Conservation (phyloP, 2,888 invertebrate genomes). For the Rhagium mordax region DNA sequence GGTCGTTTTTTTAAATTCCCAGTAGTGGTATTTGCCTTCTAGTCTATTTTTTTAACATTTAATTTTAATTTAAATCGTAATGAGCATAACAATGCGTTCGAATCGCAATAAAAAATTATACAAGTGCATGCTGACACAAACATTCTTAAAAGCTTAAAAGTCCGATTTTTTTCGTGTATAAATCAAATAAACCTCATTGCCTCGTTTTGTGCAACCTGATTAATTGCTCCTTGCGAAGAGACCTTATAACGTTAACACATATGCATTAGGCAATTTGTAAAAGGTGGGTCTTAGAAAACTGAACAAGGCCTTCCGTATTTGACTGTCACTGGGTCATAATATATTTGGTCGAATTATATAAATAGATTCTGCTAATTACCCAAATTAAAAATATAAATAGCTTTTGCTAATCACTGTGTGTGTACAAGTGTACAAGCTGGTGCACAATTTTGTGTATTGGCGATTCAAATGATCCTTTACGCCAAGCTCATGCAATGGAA, state of each 20-base stretch:
- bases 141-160: no score
- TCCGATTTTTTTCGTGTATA: no score
- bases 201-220: no score
- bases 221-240: no score
- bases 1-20: background rate
- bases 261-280: background rate
- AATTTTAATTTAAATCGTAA: background rate
- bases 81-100: background rate
- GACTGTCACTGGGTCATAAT: slow-evolving; percentile 9
- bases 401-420: background rate
- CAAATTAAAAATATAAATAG: slow-evolving; percentile 5
- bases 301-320: slow-evolving; percentile 4
- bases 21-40: background rate
- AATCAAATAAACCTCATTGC: no score
- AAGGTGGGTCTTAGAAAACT: slow-evolving; percentile 1
- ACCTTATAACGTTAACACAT: background rate
- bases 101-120: background rate
- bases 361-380: slow-evolving; percentile 2
- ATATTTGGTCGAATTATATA: slow-evolving; percentile 11
- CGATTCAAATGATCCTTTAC: no score
- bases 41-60: background rate
- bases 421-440: background rate
- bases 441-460: background rate
- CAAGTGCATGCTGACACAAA: no score
- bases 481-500: no score